A percentile compares a stretch with the other conserved stretches of the same genome.
Conservation (phyloP, 2,888 invertebrate genomes). For the Scaptomyza flava region DNA sequence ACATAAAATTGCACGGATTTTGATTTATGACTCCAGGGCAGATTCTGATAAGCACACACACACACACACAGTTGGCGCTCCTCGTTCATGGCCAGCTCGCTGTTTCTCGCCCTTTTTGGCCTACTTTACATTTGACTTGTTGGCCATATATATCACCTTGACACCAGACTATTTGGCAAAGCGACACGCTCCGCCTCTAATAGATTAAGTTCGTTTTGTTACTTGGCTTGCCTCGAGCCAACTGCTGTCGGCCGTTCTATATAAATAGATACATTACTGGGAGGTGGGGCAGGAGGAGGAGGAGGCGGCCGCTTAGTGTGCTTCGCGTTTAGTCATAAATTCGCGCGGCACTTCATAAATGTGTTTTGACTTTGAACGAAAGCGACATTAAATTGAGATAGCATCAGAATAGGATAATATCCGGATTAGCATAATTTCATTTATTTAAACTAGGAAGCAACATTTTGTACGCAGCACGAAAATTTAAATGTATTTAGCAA, state of each 20-base stretch:
- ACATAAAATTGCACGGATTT: constrained; percentile 43
- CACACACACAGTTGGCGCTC: constrained; percentile 9
- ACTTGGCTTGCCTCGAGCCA: constrained; percentile 51
- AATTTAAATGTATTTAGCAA: too few species aligned
- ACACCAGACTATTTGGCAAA: constrained; percentile 57
- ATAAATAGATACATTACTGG: not conserved
- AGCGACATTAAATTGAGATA: constrained; percentile 35
- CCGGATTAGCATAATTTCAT: constrained; percentile 48
- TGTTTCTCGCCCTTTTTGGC: constrained; percentile 9
- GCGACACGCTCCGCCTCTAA: constrained; percentile 49
- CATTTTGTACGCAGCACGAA: not conserved
- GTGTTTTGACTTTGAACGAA: not conserved
- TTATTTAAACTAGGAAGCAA: constrained; percentile 6
- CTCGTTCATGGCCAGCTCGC: too few species aligned
- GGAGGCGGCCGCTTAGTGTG: too few species aligned
- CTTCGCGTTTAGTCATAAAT: constrained; percentile 19
- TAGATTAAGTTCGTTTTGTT: constrained; percentile 75
- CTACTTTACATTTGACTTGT: constrained; percentile 65
- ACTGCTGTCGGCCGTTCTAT: constrained; percentile 11
- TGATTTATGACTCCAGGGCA: constrained; percentile 63
- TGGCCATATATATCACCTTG: constrained; percentile 75
- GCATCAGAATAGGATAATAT: constrained; percentile 56
- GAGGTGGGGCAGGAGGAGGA: not conserved
- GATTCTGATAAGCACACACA: constrained; percentile 20
- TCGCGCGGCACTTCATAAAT: constrained; percentile 34